Evolutionary conservation across 2,888 invertebrate species (phyloP), one percentile per base, ranked within the genome.

Genomic region (Dorcus parallelipipedus): DNA sequence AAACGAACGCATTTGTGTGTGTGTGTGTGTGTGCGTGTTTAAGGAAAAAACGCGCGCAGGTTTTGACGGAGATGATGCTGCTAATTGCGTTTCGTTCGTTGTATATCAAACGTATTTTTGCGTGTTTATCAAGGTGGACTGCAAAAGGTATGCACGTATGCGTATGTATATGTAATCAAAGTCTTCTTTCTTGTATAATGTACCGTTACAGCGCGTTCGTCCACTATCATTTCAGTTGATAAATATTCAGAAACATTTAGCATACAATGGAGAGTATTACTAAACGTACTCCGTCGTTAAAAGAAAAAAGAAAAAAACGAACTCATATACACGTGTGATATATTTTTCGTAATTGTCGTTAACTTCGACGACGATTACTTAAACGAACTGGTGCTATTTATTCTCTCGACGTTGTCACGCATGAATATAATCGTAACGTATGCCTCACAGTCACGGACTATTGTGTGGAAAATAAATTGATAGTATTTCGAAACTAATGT

Each of bases 231-330:
- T 52, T 56, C 20, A 40, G 51, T 26, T 23, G 51, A 56, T 56
- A 56, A 56, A 56, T 56, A 56, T 56, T 56, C 51, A 56, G 47
- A 56, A 51, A 47, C 52, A 51, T 56, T 56, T 56, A 56, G 56
- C 56, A 56, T 56, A 56, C 56, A 56, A 56, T 56, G 41, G 56
- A 33, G 26, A 33, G 26, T 33, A 33, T 33, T 33, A 9, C 45
- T 10, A 23, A 9, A 10, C 45, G 23, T 45, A 20, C 45, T 45
- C 10, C 45, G 45, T 20, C 14, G 45, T 45, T 23, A 45, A 10
- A 23, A 45, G 17, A 17, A 45, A 33, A 7, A 45, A 45, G 17
- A 45, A 33, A 7, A 33, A 4, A 33, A 9, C 7, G 26, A 33
- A 9, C 7, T 41, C 20, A 10, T 45, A 45, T 20, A 45, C 45